phyloP scores from a whole-genome alignment of 1,140 invertebrate genomes.

The Solen grandis region DNA sequence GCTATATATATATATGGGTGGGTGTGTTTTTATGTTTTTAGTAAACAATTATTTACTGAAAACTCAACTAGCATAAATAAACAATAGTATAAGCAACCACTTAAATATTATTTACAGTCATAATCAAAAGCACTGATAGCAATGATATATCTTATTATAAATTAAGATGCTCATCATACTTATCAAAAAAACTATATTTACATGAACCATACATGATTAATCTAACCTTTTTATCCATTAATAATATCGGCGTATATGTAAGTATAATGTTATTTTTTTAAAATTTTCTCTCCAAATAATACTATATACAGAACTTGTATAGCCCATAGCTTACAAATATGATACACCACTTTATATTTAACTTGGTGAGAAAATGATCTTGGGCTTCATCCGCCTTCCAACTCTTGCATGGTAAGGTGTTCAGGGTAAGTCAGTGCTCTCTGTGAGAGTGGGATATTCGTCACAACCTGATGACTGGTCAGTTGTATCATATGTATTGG shows the following conservation, averaged over 20 bases:
- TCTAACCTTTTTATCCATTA: neutral
- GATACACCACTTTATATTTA: neutral
- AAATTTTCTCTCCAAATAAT: neutral
- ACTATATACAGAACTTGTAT: neutral
- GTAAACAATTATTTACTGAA: no score
- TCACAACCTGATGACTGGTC: neutral
- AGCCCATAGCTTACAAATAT: no score
- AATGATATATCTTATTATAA: no score
- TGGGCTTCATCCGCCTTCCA: constrained; percentile 2
- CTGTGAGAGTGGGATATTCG: neutral
- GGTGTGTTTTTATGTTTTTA: neutral
- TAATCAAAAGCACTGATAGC: no score
- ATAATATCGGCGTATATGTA: neutral
- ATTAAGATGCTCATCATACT: no score
- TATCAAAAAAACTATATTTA: no score
- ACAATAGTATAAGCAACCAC: no score
- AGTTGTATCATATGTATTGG: neutral
- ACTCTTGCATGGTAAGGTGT: constrained; percentile 10
- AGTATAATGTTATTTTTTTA: neutral
- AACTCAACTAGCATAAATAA: no score
- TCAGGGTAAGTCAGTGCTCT: neutral
- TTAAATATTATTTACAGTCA: no score
- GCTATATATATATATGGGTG: neutral
- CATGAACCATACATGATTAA: no score
- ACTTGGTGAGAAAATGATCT: constrained; percentile 21